Evolutionary conservation across 2,113 vertebrate genomes (phyloP).

Genomic region (Hydropotes inermis): DNA sequence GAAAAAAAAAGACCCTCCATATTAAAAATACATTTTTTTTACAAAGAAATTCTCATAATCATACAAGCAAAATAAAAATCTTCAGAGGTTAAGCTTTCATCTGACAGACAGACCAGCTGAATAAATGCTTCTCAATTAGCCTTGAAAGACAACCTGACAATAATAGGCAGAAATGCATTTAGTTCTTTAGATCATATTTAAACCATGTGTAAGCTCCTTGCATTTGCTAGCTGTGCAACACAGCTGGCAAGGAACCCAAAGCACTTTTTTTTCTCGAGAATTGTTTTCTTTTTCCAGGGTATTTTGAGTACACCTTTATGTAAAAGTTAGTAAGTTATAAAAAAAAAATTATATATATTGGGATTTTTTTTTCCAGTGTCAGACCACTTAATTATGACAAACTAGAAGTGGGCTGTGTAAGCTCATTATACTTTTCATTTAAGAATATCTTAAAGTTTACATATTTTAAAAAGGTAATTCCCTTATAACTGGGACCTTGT

Average conservation of each 20-base stretch:
- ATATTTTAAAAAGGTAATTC: neutral
- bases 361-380: neutral
- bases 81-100: neutral
- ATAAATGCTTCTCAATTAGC: neutral
- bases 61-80: neutral
- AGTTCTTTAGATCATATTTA: neutral
- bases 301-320: neutral
- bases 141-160: neutral
- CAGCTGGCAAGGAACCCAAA: neutral
- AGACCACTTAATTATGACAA: neutral
- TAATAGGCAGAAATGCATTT: conserved; percentile 2
- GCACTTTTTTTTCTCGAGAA: neutral
- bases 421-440: neutral
- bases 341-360: neutral
- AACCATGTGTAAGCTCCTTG: neutral
- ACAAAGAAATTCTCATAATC: neutral
- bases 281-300: neutral
- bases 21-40: neutral
- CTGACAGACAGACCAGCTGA: neutral
- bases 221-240: neutral
- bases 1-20: neutral
- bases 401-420: neutral
- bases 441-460: neutral
- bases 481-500: neutral
- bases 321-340: neutral